These are phyloP conservation scores for Hippopotamus amphibius DNA, from an alignment of 2,113 vertebrate genomes.

Conservation along the genomic window DNA sequence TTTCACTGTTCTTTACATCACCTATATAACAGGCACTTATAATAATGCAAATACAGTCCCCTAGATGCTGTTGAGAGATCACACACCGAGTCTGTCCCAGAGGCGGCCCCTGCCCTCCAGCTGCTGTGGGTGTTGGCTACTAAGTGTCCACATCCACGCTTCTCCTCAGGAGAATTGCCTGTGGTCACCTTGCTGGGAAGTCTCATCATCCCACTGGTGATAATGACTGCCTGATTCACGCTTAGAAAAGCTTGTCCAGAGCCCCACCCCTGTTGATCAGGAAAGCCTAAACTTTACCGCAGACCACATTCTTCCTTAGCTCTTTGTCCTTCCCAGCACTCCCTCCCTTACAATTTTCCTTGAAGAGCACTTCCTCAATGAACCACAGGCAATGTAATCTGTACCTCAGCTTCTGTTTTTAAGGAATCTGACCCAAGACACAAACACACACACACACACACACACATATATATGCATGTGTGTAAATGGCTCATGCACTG, in stretches of 20 bases:
- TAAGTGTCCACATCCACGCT: not conserved
- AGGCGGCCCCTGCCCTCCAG: not conserved
- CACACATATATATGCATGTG: not conserved
- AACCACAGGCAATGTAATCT: not conserved
- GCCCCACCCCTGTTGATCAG: not conserved
- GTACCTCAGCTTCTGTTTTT: not conserved
- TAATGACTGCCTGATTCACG: not conserved
- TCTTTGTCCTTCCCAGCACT: not conserved
- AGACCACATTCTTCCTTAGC: not conserved
- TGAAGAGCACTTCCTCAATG: not conserved
- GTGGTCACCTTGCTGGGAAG: not conserved
- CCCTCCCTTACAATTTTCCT: not conserved
- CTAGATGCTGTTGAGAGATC: not conserved
- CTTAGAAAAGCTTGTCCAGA: not conserved
- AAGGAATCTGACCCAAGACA: not conserved
- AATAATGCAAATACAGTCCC: not conserved
- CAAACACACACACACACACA: too few relatives aligned
- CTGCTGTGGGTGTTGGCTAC: too few relatives aligned
- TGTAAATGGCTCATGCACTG: not conserved
- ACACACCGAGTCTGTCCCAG: not conserved
- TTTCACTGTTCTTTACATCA: not conserved
- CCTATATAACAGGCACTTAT: not conserved
- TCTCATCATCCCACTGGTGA: not conserved
- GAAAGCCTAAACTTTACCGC: not conserved
- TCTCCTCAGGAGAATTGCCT: not conserved